phyloP scores from a whole-genome alignment of 2,888 invertebrate genomes.

The Euclidia mi region DNA sequence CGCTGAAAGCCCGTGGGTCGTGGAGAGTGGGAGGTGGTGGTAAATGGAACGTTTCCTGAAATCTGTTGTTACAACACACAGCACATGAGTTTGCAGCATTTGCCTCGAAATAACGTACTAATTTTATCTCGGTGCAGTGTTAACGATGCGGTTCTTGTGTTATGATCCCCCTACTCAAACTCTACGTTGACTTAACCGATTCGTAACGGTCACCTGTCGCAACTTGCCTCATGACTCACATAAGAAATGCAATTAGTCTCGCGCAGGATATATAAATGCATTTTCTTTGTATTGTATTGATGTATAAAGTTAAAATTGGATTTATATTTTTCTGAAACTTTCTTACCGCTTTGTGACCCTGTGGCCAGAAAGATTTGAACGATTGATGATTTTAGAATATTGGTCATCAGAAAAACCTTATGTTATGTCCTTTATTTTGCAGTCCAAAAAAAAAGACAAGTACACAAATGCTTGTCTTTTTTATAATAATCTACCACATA shows the following conservation, averaged over 20 bases:
- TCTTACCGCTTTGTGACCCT: no score
- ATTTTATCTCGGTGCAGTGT: conserved; percentile 70
- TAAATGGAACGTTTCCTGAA: conserved; percentile 80
- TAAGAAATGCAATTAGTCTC: conserved; percentile 6
- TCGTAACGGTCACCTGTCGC: conserved; percentile 13
- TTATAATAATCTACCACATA: no score
- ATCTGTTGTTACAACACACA: conserved; percentile 72
- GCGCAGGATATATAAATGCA: conserved; percentile 21
- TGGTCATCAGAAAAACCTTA: no score
- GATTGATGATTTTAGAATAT: no score
- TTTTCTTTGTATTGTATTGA: not conserved
- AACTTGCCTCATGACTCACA: conserved; percentile 1
- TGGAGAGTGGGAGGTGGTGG: conserved; percentile 59
- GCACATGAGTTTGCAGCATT: conserved; percentile 67
- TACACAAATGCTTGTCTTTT: no score
- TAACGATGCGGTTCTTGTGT: conserved; percentile 58
- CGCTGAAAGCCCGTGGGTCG: conserved; percentile 61
- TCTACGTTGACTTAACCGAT: conserved; percentile 24
- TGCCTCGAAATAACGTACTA: conserved; percentile 75
- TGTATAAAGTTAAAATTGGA: not conserved
- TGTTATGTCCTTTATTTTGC: no score
- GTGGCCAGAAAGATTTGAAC: no score
- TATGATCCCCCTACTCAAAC: conserved; percentile 35
- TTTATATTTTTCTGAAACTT: not conserved
- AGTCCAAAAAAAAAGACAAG: no score